Evolutionary conservation across 1,140 invertebrate species (phyloP), one percentile per base, ranked within the genome.

Genomic region (Bombus ignitus): DNA sequence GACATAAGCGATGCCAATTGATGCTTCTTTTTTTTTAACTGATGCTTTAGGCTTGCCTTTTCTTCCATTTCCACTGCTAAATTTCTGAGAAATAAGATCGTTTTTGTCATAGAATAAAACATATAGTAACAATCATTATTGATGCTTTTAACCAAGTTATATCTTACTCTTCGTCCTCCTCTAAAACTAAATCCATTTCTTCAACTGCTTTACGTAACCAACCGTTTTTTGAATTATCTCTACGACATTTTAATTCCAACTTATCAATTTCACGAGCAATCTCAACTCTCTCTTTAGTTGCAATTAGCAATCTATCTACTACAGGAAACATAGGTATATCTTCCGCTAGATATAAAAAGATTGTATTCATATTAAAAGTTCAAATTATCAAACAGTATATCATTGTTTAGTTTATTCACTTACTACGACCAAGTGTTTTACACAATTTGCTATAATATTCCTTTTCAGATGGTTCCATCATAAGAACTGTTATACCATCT

Each of bases 391-490:
- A 77, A 59, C 62, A 78, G 32, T 42, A 74, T 2, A 84, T 47
- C 90, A 65, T 70, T 37, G 6, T 76, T 35, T 35, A 73, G 47
- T 75, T 71, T 77, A 44, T 85, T 42, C 62, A 88, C 95, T 95
- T 96, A 98, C 98, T 97, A 95, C 97, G 97, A 85, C 97, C 97
- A 4, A 99, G 95, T 0, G 98, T 98, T 86, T 96, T 96, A 87
- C 98, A 98, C 6, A 99, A 95, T 92, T 97, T 98, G 1, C 96
- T 95, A 92, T 99, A 99, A 75, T 96, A 96, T 66, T 96, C 96
- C 6, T 97, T 96, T 94, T 99, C 99, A 8, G 96, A 96, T 0
- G 98, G 98, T 90, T 99, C 98, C 94, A 99, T 97, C 76, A 99
- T 96, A 86, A 99, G 96, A 15, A 99, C 96, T 44, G 98, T 98